phyloP scores from a whole-genome alignment of 1,140 invertebrate genomes.

The Chrysomallon squamiferum region DNA sequence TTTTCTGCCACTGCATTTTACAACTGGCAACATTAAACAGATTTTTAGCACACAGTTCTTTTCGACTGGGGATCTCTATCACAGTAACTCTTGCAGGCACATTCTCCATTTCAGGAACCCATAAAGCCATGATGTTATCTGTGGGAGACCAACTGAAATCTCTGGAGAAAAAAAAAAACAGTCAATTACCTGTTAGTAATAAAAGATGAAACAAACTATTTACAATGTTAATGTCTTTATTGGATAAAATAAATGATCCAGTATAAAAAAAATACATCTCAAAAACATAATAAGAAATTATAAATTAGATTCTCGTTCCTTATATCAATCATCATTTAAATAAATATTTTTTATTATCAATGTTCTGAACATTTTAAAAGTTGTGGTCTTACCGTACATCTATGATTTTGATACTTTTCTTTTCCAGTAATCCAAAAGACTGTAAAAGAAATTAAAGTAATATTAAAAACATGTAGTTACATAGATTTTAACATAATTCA shows the following conservation, averaged over 20 bases:
- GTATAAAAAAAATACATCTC: no score
- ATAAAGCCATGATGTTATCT: slow-evolving; percentile 95
- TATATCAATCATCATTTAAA: no score
- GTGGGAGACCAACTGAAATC: slow-evolving; percentile 99
- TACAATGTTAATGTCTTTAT: no score
- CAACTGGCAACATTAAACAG: slow-evolving; percentile 97
- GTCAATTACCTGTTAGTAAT: no score
- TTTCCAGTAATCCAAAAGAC: slow-evolving; percentile 91
- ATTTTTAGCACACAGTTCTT: slow-evolving; percentile 94
- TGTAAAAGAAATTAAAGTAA: slow-evolving; percentile 59
- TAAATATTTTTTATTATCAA: no score
- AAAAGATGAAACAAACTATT: no score
- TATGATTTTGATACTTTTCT: slow-evolving; percentile 92
- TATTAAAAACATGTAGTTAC: no score
- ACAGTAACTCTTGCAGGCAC: slow-evolving; percentile 69
- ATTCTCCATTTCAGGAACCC: slow-evolving; percentile 89
- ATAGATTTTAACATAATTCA: no score
- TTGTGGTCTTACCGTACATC: slow-evolving; percentile 77
- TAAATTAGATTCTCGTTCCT: no score
- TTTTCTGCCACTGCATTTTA: slow-evolving; percentile 99
- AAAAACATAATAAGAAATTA: no score
- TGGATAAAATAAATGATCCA: no score
- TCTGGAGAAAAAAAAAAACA: slow-evolving; percentile 56
- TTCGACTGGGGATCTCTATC: slow-evolving; percentile 73
- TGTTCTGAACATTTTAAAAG: no score